Conservation (phyloP, 2,797 vertebrate genomes). For the Florisuga fusca region DNA sequence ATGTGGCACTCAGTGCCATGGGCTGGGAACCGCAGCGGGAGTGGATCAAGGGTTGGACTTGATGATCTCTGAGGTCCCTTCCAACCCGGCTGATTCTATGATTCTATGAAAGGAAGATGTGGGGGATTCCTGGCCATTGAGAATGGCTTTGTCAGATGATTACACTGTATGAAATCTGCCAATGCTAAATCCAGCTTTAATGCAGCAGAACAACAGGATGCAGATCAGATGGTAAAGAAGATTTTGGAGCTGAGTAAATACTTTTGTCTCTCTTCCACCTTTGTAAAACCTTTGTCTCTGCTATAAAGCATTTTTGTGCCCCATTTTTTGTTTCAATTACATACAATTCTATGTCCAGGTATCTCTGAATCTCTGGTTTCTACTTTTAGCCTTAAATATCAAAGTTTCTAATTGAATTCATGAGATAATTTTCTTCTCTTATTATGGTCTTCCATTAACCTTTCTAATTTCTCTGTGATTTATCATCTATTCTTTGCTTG, state of each 20-base stretch:
- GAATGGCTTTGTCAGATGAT: background rate
- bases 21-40: no score
- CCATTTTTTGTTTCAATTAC: background rate
- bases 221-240: background rate
- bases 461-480: conserved; percentile 31
- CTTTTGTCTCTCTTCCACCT: background rate
- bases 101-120: background rate
- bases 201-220: background rate
- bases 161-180: background rate
- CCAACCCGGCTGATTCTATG: no score
- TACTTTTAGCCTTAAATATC: conserved; percentile 36
- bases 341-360: background rate
- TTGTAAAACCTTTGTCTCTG: background rate
- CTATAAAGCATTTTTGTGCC: background rate
- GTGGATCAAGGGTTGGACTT: no score
- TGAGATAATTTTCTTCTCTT: conserved; percentile 26
- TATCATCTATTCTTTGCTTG: conserved; percentile 40
- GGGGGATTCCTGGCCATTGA: background rate
- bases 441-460: conserved; percentile 26
- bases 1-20: no score
- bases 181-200: background rate
- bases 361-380: background rate
- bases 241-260: background rate
- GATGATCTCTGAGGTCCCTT: no score
- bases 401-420: background rate